These are phyloP conservation scores for Odontocerum albicorne DNA, from an alignment of 2,888 invertebrate species.

Conservation along the genomic window DNA sequence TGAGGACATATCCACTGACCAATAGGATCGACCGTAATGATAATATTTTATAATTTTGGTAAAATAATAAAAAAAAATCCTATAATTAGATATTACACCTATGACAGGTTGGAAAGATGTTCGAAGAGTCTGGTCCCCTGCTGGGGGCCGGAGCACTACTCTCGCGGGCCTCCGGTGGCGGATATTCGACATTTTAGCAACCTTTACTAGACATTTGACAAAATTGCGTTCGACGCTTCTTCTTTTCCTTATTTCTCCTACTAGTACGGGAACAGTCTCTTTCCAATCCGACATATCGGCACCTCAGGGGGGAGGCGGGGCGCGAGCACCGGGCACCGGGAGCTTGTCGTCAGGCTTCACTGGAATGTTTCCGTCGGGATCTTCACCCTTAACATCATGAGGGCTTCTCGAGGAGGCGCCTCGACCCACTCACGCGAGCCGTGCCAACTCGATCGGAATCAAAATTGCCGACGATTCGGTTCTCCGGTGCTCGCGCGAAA, in stretches of 20 bases:
- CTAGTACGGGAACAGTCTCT: no score
- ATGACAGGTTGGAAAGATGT: conserved; percentile 27
- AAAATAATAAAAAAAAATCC: conserved; percentile 25
- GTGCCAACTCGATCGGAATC: no score
- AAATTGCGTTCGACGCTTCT: conserved; percentile 24
- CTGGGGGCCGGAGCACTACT: conserved; percentile 1
- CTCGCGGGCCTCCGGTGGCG: conserved; percentile 2
- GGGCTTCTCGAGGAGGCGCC: no score
- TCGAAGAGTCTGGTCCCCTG: conserved; percentile 1
- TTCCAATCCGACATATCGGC: no score
- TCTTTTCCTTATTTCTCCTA: no score
- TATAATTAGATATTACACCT: conserved; percentile 19
- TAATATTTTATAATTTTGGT: conserved; percentile 17
- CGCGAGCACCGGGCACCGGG: no score
- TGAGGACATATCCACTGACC: background rate
- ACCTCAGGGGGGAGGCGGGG: no score
- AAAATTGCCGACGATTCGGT: no score
- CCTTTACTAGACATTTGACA: conserved; percentile 29
- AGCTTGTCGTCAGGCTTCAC: no score
- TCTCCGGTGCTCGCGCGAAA: no score
- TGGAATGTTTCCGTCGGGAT: conserved; percentile 9
- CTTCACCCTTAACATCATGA: conserved; percentile 7
- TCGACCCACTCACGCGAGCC: no score
- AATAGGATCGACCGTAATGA: conserved; percentile 8
- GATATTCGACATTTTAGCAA: conserved; percentile 15